Conservation (phyloP, 2,888 invertebrate species). For the Sacculina carcini region DNA sequence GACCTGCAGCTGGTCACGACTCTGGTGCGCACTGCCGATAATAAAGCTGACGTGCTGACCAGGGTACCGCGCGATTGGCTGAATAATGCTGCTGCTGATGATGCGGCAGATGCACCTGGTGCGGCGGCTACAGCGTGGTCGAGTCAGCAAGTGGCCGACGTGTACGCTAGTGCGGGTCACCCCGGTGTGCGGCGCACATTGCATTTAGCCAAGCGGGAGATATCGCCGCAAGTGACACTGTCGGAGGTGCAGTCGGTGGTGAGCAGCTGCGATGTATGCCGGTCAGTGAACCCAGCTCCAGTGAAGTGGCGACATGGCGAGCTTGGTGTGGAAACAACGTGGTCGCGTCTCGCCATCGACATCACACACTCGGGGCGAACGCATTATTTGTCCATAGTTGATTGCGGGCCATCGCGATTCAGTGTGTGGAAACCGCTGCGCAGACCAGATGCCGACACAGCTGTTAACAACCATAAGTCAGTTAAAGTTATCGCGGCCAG, state of each 20-base stretch:
- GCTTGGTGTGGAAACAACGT: neutral
- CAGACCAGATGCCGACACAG: too few species aligned
- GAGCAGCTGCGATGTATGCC: neutral
- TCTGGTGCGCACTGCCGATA: neutral
- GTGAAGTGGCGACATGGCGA: neutral
- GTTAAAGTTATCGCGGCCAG: too few species aligned
- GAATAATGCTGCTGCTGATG: neutral
- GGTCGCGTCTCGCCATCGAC: neutral
- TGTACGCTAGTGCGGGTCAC: neutral
- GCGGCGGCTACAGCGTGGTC: neutral
- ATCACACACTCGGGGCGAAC: neutral
- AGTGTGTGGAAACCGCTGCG: neutral
- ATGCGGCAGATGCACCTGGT: neutral
- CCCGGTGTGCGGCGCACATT: too few species aligned
- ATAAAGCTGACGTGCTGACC: conserved; percentile 1
- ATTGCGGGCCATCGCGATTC: neutral
- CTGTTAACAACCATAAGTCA: too few species aligned
- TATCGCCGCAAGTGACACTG: too few species aligned
- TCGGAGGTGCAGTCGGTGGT: too few species aligned
- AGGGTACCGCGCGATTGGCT: conserved; percentile 5
- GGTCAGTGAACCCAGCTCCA: neutral
- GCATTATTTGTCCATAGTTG: neutral
- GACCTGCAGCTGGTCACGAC: neutral
- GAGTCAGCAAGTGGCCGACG: neutral
- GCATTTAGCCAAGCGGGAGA: too few species aligned